A percentile compares a stretch with the other conserved stretches of the same genome.
Conservation (phyloP, 92 coral and sea anemone genomes). For the Zoanthus sansibaricus region DNA sequence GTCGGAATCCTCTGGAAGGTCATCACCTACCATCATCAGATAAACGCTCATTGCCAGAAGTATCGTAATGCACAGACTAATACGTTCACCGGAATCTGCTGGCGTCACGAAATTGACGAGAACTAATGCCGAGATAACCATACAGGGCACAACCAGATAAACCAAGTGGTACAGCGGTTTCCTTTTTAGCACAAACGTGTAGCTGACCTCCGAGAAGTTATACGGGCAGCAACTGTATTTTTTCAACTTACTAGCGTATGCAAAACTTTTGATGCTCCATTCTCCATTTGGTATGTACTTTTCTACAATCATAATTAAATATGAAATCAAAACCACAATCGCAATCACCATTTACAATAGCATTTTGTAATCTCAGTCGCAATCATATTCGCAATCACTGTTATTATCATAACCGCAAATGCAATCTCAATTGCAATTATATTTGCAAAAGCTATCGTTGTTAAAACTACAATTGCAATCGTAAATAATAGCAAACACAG, state of each 20-base stretch:
- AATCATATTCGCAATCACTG: too few relatives aligned
- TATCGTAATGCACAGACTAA: slow-evolving; percentile 43
- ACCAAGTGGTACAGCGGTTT: slow-evolving; percentile 43
- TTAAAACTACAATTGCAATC: too few relatives aligned
- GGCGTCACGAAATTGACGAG: slow-evolving; percentile 38
- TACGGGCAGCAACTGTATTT: slow-evolving; percentile 20
- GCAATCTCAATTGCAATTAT: too few relatives aligned
- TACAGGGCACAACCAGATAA: slow-evolving; percentile 32
- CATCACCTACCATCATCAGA: slow-evolving; percentile 3
- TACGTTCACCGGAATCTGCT: slow-evolving; percentile 31
- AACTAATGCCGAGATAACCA: slow-evolving; percentile 18
- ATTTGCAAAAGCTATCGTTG: too few relatives aligned
- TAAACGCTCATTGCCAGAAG: slow-evolving; percentile 50
- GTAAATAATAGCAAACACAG: too few relatives aligned
- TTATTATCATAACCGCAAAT: too few relatives aligned
- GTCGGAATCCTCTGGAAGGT: slow-evolving; percentile 30
- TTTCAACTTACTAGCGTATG: neutral
- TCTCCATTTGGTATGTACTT: slow-evolving; percentile 40
- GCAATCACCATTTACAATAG: too few relatives aligned
- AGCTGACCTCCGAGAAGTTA: neutral
- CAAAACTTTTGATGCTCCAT: slow-evolving; percentile 17
- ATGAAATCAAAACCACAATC: neutral
- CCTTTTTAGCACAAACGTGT: slow-evolving; percentile 18
- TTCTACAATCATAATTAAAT: neutral
- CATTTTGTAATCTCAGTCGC: too few relatives aligned